phyloP scores from a whole-genome alignment of 2,888 invertebrate species.

The Pedicia rivosa region DNA sequence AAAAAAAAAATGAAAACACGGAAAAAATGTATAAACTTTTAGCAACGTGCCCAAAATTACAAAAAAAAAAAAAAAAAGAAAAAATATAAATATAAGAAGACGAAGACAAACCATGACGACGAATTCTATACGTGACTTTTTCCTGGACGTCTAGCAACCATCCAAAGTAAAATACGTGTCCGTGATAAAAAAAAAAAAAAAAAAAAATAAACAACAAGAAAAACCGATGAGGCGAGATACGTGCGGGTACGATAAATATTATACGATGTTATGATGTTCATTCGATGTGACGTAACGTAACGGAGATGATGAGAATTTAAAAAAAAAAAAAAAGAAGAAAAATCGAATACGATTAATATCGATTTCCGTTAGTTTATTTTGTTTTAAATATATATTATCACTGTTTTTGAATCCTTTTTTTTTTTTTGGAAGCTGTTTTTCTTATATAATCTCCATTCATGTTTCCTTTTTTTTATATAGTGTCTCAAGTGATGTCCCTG shows the following conservation, averaged over 20 bases:
- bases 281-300: no score
- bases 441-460: not conserved
- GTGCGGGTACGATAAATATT: slow-evolving; percentile 3
- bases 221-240: slow-evolving; percentile 4
- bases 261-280: slow-evolving; percentile 2
- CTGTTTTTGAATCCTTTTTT: no score
- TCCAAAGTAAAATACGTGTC: slow-evolving; percentile 4
- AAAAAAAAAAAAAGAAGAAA: no score
- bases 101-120: no score
- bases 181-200: slow-evolving; percentile 3
- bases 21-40: no score
- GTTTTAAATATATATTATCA: not conserved
- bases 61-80: no score
- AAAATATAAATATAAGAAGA: no score
- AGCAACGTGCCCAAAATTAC: no score
- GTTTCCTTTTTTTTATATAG: slow-evolving; percentile 31
- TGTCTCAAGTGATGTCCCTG: slow-evolving; percentile 70
- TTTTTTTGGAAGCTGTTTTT: no score
- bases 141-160: slow-evolving; percentile 4
- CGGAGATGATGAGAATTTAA: slow-evolving; percentile 1
- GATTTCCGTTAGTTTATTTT: not conserved
- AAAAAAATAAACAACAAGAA: not conserved
- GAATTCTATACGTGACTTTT: slow-evolving; percentile 6
- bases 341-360: no score
- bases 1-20: no score